Base-by-base conservation (phyloP, 2,888 invertebrate genomes). In the Ptychoptera albimana region DNA sequence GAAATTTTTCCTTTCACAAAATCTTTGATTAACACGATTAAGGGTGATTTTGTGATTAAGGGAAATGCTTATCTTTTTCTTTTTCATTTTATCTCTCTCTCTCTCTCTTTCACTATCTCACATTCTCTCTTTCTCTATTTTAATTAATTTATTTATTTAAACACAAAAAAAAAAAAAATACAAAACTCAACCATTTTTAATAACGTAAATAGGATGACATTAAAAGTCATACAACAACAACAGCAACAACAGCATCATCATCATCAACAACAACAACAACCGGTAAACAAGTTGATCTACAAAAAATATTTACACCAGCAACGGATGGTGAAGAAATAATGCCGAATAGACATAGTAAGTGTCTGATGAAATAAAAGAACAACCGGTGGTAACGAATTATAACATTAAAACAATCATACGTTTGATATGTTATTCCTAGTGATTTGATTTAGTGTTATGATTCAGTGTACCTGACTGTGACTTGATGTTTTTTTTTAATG, bases 271-370 rank as follows among this genome's bases (percentile, higher is more conserved):
- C 56, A 47, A 50, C 73, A 56, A 69, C 72, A 55, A 8, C 36
- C 11, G 8, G 12, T 4, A 73, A 74, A 54, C 73, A 74, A 52
- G 75, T 88, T 57, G 82, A 86, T 65, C 71, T 89, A 60, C 82
- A 86, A 66, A 87, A 88, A 66, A 77, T 88, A 57, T 85, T 89
- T 64, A 87, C 86, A 3, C 88, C 88, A 44, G 86, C 88, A n/a
- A 73, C 81, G 50, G 87, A 88, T 67, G 74, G 78, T 52, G 78
- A 76, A 49, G 83, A 84, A 63, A 74, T 83, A 57, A 67, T 79
- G 54, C 86, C 86, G 43, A 77, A 77, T 59, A 81, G 75, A 60
- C 75, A 76, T 60, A 74, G 75, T 70, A 73, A 74, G 71, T 64
- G 53, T 36, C 43, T 42, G 14, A 40, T 14, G 31, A 13, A 15